These are phyloP conservation scores for Nematolebias whitei DNA, from an alignment of 2,113 vertebrate species.

Conservation along the genomic window DNA sequence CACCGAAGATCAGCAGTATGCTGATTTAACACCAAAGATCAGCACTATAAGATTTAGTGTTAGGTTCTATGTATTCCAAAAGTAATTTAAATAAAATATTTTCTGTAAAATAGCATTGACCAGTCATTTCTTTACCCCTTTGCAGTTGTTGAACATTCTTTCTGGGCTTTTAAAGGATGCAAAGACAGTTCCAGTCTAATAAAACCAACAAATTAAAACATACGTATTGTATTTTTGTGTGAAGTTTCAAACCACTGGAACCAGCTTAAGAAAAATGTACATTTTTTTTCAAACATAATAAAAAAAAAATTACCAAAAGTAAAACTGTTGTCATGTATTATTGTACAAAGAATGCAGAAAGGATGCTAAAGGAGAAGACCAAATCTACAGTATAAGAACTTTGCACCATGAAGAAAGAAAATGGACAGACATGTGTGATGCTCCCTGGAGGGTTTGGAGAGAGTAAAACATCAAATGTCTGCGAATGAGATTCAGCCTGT, in stretches of 20 bases:
- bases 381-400: slow-evolving; percentile 12
- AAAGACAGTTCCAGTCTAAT: neutral
- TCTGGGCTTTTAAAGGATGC: too few relatives aligned
- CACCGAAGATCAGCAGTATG: too few relatives aligned
- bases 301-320: neutral
- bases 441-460: slow-evolving; percentile 3
- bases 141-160: neutral
- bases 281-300: too few relatives aligned
- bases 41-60: neutral
- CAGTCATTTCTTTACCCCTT: neutral
- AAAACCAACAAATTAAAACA: neutral
- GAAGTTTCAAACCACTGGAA: neutral
- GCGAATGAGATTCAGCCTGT: slow-evolving; percentile 37
- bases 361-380: neutral
- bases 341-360: neutral
- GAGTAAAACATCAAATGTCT: slow-evolving; percentile 36
- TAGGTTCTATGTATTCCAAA: neutral
- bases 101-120: neutral
- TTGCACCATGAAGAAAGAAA: slow-evolving; percentile 14
- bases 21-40: neutral
- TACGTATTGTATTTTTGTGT: neutral
- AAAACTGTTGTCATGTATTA: neutral
- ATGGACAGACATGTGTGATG: slow-evolving; percentile 12
- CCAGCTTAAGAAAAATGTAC: neutral
- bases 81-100: neutral